These are phyloP conservation scores for Escarpia spicata DNA, from an alignment of 2,888 invertebrate genomes.

Conservation along the genomic window DNA sequence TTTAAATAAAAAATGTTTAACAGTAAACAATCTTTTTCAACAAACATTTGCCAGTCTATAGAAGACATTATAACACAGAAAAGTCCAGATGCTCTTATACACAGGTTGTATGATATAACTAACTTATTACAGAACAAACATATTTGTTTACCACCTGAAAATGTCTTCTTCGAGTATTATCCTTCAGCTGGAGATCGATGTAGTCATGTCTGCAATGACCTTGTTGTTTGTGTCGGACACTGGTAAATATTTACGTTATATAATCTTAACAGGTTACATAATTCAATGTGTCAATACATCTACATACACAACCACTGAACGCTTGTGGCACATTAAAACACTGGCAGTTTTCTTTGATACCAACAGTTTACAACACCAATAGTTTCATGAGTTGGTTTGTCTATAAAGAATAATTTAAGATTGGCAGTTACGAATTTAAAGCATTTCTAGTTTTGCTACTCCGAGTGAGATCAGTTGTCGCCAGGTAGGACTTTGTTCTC, in stretches of 20 bases:
- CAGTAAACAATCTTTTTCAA: not conserved
- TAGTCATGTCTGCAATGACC: not conserved
- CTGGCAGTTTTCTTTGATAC: not conserved
- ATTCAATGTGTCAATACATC: not conserved
- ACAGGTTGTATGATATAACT: not conserved
- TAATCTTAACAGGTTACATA: not conserved
- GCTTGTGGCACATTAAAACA: not conserved
- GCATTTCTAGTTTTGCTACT: not conserved
- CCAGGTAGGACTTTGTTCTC: constrained; percentile 41
- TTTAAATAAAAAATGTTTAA: not conserved
- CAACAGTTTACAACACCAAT: not conserved
- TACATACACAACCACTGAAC: not conserved
- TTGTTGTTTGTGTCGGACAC: not conserved
- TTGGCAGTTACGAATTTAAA: not conserved
- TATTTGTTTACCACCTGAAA: not conserved
- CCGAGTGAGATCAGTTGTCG: not conserved
- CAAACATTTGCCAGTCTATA: not conserved
- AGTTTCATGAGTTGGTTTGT: not conserved
- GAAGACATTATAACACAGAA: not conserved
- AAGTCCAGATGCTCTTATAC: not conserved
- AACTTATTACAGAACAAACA: not conserved
- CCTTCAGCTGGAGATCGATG: not conserved
- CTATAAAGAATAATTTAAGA: not conserved
- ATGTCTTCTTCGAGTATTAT: not conserved
- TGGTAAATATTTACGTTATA: not conserved